phyloP scores from a whole-genome alignment of 2,888 invertebrate genomes.

The Strigamia maritima region DNA sequence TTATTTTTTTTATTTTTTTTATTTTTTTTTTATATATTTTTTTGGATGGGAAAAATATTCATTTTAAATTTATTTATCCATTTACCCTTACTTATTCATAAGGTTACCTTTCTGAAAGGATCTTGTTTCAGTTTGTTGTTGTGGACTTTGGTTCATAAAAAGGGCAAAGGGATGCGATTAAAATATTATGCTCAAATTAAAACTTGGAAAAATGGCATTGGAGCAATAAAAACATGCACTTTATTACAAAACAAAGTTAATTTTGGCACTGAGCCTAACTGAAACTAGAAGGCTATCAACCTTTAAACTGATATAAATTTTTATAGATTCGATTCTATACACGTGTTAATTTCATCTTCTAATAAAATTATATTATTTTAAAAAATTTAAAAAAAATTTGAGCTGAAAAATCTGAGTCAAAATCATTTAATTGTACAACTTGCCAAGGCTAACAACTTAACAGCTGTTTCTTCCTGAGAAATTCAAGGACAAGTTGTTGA shows the following conservation, averaged over 20 bases:
- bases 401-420: not conserved
- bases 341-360: not conserved
- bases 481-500: not conserved
- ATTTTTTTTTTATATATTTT: too few species aligned
- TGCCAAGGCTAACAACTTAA: not conserved
- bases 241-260: not conserved
- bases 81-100: not conserved
- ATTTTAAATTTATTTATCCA: not conserved
- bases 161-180: not conserved
- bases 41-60: not conserved
- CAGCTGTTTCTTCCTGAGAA: not conserved
- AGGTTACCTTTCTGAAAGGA: not conserved
- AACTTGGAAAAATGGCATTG: not conserved
- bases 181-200: not conserved
- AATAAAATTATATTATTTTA: too few species aligned
- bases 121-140: not conserved
- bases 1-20: too few species aligned
- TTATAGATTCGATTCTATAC: not conserved
- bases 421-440: not conserved
- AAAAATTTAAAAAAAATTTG: too few species aligned
- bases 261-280: not conserved
- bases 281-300: conserved; percentile 2
- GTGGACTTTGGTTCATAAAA: not conserved
- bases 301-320: conserved; percentile 7
- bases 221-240: not conserved